Evolutionary conservation across 2,797 vertebrate species (phyloP).

Genomic region (Pseudochaenichthys georgianus): DNA sequence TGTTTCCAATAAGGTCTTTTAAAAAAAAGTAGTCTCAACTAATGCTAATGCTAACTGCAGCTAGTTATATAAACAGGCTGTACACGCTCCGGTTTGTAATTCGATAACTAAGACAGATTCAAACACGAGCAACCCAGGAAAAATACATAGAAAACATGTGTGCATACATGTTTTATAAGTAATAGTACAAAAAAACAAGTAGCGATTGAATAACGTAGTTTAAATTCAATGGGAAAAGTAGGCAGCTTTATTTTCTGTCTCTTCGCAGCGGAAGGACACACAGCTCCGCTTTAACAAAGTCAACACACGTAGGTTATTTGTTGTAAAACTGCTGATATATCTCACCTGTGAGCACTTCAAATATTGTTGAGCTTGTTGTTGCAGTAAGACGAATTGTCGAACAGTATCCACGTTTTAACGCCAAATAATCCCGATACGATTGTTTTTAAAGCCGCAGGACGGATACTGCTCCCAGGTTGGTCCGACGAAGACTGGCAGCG

Average conservation of each 20-base stretch:
- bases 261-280: not conserved
- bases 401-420: not conserved
- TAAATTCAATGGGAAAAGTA: not conserved
- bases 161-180: not conserved
- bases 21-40: too few relatives aligned
- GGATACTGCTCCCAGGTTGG: rapidly evolving
- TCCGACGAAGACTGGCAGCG: not conserved
- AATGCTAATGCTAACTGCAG: not conserved
- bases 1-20: too few relatives aligned
- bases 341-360: conserved; percentile 24
- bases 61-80: not conserved
- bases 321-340: rapidly evolving
- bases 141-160: rapidly evolving
- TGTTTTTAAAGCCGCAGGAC: rapidly evolving
- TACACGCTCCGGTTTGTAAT: not conserved
- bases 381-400: not conserved
- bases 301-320: not conserved
- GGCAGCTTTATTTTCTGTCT: rapidly evolving
- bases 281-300: not conserved
- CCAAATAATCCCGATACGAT: not conserved
- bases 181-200: not conserved
- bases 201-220: not conserved
- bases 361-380: not conserved
- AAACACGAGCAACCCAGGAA: not conserved
- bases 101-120: not conserved